Evolutionary conservation across 2,797 vertebrate species (phyloP), one percentile per base, ranked within the genome.

Genomic region (Crocidura indochinensis): DNA sequence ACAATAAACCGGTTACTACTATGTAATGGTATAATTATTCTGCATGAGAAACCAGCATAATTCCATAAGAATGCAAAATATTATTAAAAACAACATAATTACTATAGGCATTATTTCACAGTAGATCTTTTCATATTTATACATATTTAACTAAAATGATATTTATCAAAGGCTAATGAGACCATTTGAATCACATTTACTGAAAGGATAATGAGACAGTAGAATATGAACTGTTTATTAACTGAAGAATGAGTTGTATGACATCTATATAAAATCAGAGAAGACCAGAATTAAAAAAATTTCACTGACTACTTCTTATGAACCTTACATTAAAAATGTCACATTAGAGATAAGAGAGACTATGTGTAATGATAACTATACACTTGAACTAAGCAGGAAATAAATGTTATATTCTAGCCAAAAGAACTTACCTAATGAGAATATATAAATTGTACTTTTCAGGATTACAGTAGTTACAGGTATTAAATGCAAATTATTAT

Each of bases 81-180:
- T 90, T 49, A 95, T 46, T 91, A 27, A 80, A 93, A 22, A 49
- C 11, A 92, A 64, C 72, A 67, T 85, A 95, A 85, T 87, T 88
- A 71, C 31, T 47, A 78, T 7, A 94, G 46, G 26, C 20, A 88
- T 44, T 92, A 87, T 93, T 88, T 94, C 38, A 92, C 29, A 74
- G 47, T 78, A 95, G 87, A 92, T 94, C 91, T 95, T 96, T 87
- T 91, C 79, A 74, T 69, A 84, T 71, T 87, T 88, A 95, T 73
- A 19, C 65, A 74, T 95, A 92, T 95, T 79, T 93, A 96, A 95
- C 91, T 94, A 93, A 96, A 73, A 72, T 83, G 69, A 84, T 56
- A 89, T 24, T 95, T 93, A 91, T 91, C 76, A 95, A 90, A 95
- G 27, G 60, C 82, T 96, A 86, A 88, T 88, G 88, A 92, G 86